These are phyloP conservation scores for Chaetura pelagica DNA, from an alignment of 2,113 vertebrate genomes.

Conservation along the genomic window DNA sequence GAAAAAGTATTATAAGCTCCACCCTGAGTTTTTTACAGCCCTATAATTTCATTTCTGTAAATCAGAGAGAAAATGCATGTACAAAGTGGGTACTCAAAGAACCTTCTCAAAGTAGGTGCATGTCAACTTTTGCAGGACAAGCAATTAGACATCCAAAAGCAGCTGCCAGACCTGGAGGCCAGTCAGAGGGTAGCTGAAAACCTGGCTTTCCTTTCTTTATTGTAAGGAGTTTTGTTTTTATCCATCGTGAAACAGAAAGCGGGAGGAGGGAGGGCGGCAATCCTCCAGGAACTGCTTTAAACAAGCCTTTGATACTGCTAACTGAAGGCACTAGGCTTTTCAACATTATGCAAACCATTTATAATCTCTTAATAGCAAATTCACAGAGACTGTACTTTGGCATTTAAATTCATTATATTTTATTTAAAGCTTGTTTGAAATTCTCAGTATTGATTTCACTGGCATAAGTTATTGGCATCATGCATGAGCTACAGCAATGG, in stretches of 20 bases:
- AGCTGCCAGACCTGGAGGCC: conserved; percentile 59
- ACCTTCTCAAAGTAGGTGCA: conserved; percentile 31
- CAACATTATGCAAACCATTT: conserved; percentile 73
- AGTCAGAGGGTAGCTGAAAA: conserved; percentile 58
- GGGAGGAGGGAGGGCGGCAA: neutral
- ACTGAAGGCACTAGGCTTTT: conserved; percentile 72
- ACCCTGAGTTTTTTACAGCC: neutral
- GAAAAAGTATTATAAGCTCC: neutral
- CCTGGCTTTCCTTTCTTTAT: conserved; percentile 51
- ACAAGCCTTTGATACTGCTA: conserved; percentile 72
- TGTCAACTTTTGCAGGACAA: conserved; percentile 56
- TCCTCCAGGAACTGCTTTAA: conserved; percentile 75
- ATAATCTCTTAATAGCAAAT: conserved; percentile 74
- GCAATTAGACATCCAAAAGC: conserved; percentile 58
- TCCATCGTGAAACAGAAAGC: conserved; percentile 60
- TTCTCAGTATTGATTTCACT: conserved; percentile 72
- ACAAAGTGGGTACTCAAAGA: conserved; percentile 22
- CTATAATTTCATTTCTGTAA: neutral
- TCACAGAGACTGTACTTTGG: conserved; percentile 63
- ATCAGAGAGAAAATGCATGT: neutral
- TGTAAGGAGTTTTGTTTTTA: conserved; percentile 71
- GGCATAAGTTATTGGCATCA: conserved; percentile 70
- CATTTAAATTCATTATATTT: conserved; percentile 76
- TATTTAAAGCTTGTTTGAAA: conserved; percentile 75
- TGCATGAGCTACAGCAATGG: conserved; percentile 49